These are phyloP conservation scores for Aurelia aurita DNA, from an alignment of 30 jellyfish, hydroid and myxozoan genomes.

Conservation along the genomic window DNA sequence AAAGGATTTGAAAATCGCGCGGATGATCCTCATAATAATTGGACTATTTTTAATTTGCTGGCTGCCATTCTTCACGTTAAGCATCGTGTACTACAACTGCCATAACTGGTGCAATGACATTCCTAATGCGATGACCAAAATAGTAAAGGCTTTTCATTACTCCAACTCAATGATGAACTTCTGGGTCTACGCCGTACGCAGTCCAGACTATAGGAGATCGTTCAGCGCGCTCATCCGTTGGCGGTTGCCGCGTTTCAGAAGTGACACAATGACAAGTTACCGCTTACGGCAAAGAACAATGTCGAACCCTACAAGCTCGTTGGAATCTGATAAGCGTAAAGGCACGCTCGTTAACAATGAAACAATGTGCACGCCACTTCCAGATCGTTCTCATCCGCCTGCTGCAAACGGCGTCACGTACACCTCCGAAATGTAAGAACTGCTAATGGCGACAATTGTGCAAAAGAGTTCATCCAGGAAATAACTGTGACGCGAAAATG, in stretches of 20 bases:
- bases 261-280: conserved; percentile 58
- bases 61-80: conserved; percentile 88
- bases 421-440: no score
- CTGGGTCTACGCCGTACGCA: conserved; percentile 91
- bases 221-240: conserved; percentile 80
- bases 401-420: no score
- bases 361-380: conserved; percentile 35
- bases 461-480: no score
- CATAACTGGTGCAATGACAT: conserved; percentile 39
- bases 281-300: conserved; percentile 46
- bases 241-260: conserved; percentile 55
- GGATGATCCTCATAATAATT: conserved; percentile 81
- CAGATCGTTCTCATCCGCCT: conserved; percentile 23
- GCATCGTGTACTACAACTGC: conserved; percentile 65
- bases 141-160: conserved; percentile 70
- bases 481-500: no score
- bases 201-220: conserved; percentile 85
- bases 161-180: conserved; percentile 92
- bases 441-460: no score
- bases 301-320: conserved; percentile 29
- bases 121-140: conserved; percentile 12
- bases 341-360: conserved; percentile 52
- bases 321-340: conserved; percentile 2
- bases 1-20: conserved; percentile 85
- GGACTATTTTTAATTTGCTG: conserved; percentile 87